phyloP scores from a whole-genome alignment of 2,888 invertebrate genomes.

The Norana najaformis region DNA sequence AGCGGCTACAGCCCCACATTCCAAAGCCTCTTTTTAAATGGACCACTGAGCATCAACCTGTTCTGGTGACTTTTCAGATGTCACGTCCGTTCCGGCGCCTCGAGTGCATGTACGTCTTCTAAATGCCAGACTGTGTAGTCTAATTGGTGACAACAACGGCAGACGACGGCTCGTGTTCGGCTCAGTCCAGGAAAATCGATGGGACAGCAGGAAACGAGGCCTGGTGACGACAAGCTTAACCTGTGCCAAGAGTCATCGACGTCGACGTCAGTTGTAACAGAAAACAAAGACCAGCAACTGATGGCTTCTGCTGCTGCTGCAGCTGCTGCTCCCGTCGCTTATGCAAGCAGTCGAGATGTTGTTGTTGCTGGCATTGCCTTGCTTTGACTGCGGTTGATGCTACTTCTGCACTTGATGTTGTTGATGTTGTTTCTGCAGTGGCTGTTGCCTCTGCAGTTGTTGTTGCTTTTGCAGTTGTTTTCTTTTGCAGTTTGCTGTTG shows the following conservation, averaged over 20 bases:
- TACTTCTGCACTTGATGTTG: neutral
- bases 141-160: neutral
- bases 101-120: neutral
- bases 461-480: no score
- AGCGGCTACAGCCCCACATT: neutral
- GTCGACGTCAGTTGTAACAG: neutral
- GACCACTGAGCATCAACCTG: neutral
- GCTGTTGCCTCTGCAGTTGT: neutral
- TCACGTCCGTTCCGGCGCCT: neutral
- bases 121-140: neutral
- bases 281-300: slow-evolving; percentile 13
- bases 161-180: neutral
- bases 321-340: neutral
- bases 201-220: neutral
- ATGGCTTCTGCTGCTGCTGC: neutral
- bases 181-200: neutral
- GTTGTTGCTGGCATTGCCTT: neutral
- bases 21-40: neutral
- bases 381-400: no score
- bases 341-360: neutral
- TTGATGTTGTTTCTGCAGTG: neutral
- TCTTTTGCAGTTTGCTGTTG: neutral
- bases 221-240: no score
- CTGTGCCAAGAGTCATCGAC: neutral
- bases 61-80: neutral